Evolutionary conservation across 2,888 invertebrate genomes (phyloP), one percentile per base, ranked within the genome.

Genomic region (Scaptomyza polygonia): DNA sequence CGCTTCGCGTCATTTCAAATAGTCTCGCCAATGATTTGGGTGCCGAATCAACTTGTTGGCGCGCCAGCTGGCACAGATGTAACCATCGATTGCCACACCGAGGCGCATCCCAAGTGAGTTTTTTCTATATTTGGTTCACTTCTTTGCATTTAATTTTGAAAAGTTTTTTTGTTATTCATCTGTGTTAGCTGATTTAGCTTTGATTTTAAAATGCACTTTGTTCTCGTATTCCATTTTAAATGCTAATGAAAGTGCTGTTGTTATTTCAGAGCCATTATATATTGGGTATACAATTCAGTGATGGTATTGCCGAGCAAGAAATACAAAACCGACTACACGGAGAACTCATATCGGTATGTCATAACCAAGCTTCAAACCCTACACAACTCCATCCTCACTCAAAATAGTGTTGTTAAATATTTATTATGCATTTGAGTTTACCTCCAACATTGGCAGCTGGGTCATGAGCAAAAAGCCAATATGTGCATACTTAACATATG

Each of bases 21-120:
- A 97, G 97, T 97, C 93, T 96, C 96, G 0, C 97, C 97, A 52
- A 97, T 97, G 96, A 97, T 97, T 90, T 97, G 96, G 96, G 97
- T 97, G 75, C 97, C 97, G 57, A 97, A 97, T 93, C 97, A 97
- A 93, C 93, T 97, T 92, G 97, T 97, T 70, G 97, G 97, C 2
- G 97, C 97, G 30, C 97, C 97, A 64, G 94, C 96, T 63, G 96
- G 97, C 70, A 97, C 97, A 49, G 97, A 97, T 93, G 97, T 97
- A 73, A 96, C 96, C 47, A 95, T 98, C 88, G 97, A 97, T 93
- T 98, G 98, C 91, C 96, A 97, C 91, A 96, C 97, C 18, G 98
- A 98, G 91, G 97, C 97, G 53, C 96, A 97, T 92, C 97, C 97
- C 75, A 92, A 92, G 92, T 92, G 88, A 91, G 91, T 88, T 70